phyloP scores from a whole-genome alignment of 2,888 invertebrate species.

The Watsonalla cultraria region DNA sequence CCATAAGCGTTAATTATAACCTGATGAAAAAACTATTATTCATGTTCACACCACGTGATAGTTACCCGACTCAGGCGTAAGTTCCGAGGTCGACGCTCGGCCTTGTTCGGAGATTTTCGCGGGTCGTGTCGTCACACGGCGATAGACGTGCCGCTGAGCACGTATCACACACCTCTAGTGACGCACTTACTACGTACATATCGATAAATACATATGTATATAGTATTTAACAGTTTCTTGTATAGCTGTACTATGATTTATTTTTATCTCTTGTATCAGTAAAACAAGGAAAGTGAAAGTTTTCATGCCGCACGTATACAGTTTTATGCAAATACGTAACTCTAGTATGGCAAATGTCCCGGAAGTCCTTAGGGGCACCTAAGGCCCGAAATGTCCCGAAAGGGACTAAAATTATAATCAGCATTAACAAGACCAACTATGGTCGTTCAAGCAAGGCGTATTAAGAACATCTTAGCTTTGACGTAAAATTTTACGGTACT shows the following conservation, averaged over 20 bases:
- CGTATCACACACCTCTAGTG: conserved; percentile 52
- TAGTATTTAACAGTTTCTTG: not conserved
- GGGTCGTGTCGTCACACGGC: conserved; percentile 43
- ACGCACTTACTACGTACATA: conserved; percentile 34
- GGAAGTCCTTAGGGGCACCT: no score
- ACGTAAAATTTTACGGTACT: no score
- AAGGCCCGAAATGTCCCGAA: no score
- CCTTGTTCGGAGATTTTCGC: conserved; percentile 69
- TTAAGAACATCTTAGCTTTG: no score
- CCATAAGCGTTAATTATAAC: conserved; percentile 1
- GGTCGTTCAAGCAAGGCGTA: no score
- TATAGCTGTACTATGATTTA: not conserved
- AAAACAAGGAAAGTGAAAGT: no score
- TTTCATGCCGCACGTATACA: no score
- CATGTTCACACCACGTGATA: conserved; percentile 26
- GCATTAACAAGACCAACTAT: no score
- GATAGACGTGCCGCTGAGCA: conserved; percentile 58
- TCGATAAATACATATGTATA: conserved; percentile 25
- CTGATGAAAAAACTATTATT: not conserved
- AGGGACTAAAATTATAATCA: no score
- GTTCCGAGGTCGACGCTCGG: conserved; percentile 60
- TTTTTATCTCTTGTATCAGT: no score
- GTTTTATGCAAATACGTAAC: no score
- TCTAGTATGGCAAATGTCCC: no score
- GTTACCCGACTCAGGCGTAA: conserved; percentile 14